phyloP scores from a whole-genome alignment of 2,113 vertebrate species.

The Lepus timidus region DNA sequence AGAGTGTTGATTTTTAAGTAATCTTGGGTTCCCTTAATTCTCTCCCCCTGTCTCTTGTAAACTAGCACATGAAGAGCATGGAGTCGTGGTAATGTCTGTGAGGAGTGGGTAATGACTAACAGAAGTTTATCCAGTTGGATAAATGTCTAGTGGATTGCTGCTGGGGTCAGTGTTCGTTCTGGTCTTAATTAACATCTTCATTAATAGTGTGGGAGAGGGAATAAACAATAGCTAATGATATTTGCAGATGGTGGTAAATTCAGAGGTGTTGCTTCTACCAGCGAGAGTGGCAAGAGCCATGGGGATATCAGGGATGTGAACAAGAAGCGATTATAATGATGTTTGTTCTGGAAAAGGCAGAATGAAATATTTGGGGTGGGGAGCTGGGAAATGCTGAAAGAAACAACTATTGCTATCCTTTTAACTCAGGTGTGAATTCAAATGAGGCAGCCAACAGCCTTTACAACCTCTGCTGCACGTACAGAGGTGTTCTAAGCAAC shows the following conservation, averaged over 20 bases:
- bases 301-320: slow-evolving; percentile 76
- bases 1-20: slow-evolving; percentile 81
- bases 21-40: slow-evolving; percentile 67
- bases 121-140: slow-evolving; percentile 85
- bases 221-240: slow-evolving; percentile 85
- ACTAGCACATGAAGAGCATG: slow-evolving; percentile 76
- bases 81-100: slow-evolving; percentile 71
- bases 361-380: slow-evolving; percentile 36
- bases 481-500: not conserved
- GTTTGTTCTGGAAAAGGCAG: slow-evolving; percentile 75
- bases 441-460: not conserved
- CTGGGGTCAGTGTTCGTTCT: slow-evolving; percentile 83
- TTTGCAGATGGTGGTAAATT: slow-evolving; percentile 84
- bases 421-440: slow-evolving; percentile 57
- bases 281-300: slow-evolving; percentile 67
- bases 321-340: slow-evolving; percentile 76
- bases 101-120: slow-evolving; percentile 82
- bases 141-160: slow-evolving; percentile 84
- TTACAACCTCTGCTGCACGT: not conserved
- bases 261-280: slow-evolving; percentile 81
- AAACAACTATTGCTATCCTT: not conserved
- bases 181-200: slow-evolving; percentile 86
- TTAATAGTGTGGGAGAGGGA: slow-evolving; percentile 83
- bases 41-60: slow-evolving; percentile 68
- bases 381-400: slow-evolving; percentile 50